Base-by-base conservation (phyloP, 2,888 invertebrate species). In the Mellilla xanthometata region DNA sequence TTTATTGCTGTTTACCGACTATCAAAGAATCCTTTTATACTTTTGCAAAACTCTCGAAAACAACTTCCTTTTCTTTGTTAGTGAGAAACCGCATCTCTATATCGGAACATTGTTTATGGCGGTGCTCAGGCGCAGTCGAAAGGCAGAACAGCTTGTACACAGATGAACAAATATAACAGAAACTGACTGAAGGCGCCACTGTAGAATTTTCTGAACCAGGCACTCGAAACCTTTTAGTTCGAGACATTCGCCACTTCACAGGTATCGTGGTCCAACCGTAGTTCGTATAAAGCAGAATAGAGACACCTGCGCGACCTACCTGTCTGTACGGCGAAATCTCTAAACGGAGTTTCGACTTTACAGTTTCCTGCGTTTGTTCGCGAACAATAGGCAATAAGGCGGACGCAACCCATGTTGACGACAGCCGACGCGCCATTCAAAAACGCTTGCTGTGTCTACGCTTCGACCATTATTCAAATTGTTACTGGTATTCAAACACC, bases 341-440 rank as follows among this genome's bases (percentile, higher is more conserved):
- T 72, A 72, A 80, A 77, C 77, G 74, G 77, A 80, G 82, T 86
- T 83, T 81, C 82, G 75, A 84, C 78, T 84, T 79, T 79, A 81
- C 81, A 79, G 85, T 88, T 88, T 89, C 89, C 89, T 87, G 85
- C 79, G 76, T 85, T 86, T 87, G 86, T 85, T 79, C 70, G 58
- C 68, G 65, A 83, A 89, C 87, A 88, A 89, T 87, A 72, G 84
- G 72, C 80, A 59, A 78, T 85, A 84, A 83, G 76, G 70, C 65
- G 56, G 65, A 67, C 71, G 73, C 72, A 62, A 62, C 61, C 52
- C 61, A 51, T 62, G 72, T 66, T 72, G 78, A 75, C n/a, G n/a
- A n/a, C 78, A 76, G 63, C 59, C 74, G 74, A 76, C 68, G 74
- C 72, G 67, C 81, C 74, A 81, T 83, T 81, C 81, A 84, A 73